A percentile compares a stretch with the other conserved stretches of the same genome.
Evolutionary conservation across 2,888 invertebrate genomes (phyloP).

Genomic region (Ectemnius cavifrons): DNA sequence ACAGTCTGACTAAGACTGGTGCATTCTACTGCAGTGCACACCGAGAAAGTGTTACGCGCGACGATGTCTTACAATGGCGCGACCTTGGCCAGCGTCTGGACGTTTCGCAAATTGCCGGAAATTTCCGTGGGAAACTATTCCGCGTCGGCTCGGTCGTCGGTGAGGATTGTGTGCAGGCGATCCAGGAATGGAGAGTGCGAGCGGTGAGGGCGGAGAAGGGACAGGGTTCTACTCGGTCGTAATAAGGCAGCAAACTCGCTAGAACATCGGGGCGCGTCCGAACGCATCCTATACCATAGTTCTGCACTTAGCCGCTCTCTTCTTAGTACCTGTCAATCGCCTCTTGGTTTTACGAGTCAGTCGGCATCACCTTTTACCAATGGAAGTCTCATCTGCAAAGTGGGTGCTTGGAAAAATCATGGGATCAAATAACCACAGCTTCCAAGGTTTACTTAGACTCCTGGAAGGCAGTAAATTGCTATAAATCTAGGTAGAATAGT

Average conservation of each 20-base stretch:
- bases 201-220: conserved; percentile 33
- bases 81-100: conserved; percentile 67
- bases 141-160: conserved; percentile 50
- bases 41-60: conserved; percentile 54
- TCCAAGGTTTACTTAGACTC: too few species aligned
- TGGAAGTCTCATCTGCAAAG: too few species aligned
- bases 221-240: conserved; percentile 10
- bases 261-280: conserved; percentile 11
- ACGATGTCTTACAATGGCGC: conserved; percentile 40
- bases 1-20: too few species aligned
- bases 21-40: conserved; percentile 15
- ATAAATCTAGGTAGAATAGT: too few species aligned
- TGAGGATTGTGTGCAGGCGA: conserved; percentile 29
- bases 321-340: conserved; percentile 50
- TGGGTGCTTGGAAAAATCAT: too few species aligned
- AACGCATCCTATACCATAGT: conserved; percentile 60
- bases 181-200: neutral
- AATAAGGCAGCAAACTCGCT: conserved; percentile 51
- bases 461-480: too few species aligned
- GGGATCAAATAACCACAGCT: too few species aligned
- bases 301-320: conserved; percentile 65
- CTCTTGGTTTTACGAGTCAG: neutral
- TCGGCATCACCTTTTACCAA: too few species aligned
- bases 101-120: conserved; percentile 71
- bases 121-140: conserved; percentile 71